Conservation (phyloP, 2,113 vertebrate genomes). For the Seriola quinqueradiata region DNA sequence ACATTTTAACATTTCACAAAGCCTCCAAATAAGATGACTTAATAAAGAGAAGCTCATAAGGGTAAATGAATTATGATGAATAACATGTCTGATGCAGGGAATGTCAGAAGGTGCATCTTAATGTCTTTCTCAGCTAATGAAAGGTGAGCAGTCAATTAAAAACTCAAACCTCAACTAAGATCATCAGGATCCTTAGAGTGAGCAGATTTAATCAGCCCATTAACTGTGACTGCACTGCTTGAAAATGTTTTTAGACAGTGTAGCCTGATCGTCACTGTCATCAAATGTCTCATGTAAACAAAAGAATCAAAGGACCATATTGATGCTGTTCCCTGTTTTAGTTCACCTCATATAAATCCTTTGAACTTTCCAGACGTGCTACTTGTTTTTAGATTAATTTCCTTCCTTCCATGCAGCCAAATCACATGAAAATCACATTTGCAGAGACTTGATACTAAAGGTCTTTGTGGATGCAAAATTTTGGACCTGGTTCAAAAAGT, state of each 20-base stretch:
- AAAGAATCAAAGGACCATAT: neutral
- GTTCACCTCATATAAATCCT: neutral
- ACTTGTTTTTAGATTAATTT: neutral
- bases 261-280: neutral
- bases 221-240: neutral
- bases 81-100: neutral
- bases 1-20: slow-evolving; percentile 28
- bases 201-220: neutral
- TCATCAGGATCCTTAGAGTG: neutral
- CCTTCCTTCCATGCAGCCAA: neutral
- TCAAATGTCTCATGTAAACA: neutral
- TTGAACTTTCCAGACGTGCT: neutral
- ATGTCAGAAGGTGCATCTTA: neutral
- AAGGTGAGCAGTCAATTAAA: neutral
- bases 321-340: neutral
- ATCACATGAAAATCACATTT: too few relatives aligned
- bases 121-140: neutral
- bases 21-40: slow-evolving; percentile 33
- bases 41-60: neutral
- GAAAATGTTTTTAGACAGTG: neutral
- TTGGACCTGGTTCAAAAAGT: too few relatives aligned
- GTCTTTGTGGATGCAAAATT: too few relatives aligned
- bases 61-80: neutral
- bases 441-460: too few relatives aligned
- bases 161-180: neutral